Evolutionary conservation across 2,797 vertebrate genomes (phyloP), one percentile per base, ranked within the genome.

Genomic region (Hemitrygon akajei): DNA sequence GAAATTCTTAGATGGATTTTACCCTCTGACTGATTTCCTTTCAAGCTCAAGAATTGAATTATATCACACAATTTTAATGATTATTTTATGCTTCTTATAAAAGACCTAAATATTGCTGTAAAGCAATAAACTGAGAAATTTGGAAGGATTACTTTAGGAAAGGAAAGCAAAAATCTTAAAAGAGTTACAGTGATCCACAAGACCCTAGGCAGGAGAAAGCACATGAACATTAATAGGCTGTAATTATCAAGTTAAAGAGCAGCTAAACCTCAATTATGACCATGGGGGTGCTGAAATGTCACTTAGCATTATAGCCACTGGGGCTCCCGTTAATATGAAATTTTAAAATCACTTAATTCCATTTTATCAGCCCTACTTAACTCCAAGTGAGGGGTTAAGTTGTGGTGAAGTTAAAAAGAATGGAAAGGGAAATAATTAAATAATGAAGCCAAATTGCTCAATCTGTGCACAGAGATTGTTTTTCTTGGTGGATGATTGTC

Each of bases 191-290:
- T 93, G 91, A 93, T 75, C 71, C 91, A 93, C 71, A 93, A 93
- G 91, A 93, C 71, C 60, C 71, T 56, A 56, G 71, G 91, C 91
- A 93, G 37, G 58, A 93, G 25, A 93, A 93, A 93, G 91, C 91
- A 93, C 91, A 76, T 93, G 91, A 93, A 93, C 91, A 93, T 93
- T 93, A 89, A 93, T 93, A 93, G 91, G 91, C 91, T 75, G 91
- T 93, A 93, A 93, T 93, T 93, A 93, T 93, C 91, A 93, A 93
- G 91, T 93, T 93, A 93, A 93, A 93, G 91, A 93, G 71, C 91
- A 93, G 91, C 91, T 93, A 93, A 93, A 93, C 91, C 71, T 58
- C 91, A 93, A 93, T 93, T 93, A 93, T 93, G 91, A 93, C 91
- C 91, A 14, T 93, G 91, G 91, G 91, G 71, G 71, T 56, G 71